These are phyloP conservation scores for Chlamydotis undulata DNA, from an alignment of 2,113 vertebrate genomes.

Conservation along the genomic window DNA sequence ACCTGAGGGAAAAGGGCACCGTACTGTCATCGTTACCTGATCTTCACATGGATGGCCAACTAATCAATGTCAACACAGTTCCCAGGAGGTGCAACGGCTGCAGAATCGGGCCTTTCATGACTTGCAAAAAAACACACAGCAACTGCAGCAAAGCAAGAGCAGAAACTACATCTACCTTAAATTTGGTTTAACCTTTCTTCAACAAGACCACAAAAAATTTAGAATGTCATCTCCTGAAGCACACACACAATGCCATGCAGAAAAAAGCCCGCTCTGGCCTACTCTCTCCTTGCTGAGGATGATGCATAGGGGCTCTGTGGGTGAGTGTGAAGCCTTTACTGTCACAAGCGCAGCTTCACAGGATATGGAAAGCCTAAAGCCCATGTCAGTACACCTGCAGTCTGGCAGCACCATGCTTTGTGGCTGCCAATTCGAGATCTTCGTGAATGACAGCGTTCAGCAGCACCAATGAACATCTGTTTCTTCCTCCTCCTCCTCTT, in stretches of 20 bases:
- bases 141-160: not conserved
- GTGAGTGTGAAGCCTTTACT: not conserved
- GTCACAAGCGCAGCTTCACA: not conserved
- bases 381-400: constrained; percentile 2
- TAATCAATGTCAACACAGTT: not conserved
- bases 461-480: constrained; percentile 10
- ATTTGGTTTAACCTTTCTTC: not conserved
- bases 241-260: not conserved
- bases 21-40: no score
- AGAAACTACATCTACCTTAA: not conserved
- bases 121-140: not conserved
- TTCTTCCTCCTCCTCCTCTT: not conserved
- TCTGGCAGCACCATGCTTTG: not conserved
- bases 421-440: not conserved
- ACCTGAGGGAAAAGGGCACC: not conserved
- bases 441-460: not conserved
- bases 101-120: not conserved
- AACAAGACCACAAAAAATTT: not conserved
- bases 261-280: not conserved
- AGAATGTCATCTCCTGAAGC: not conserved
- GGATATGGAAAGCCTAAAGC: not conserved
- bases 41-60: not conserved
- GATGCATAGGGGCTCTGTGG: not conserved
- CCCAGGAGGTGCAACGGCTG: not conserved
- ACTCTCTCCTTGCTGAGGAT: not conserved